Base-by-base conservation (phyloP, 2,888 invertebrate genomes). In the Drosophila neotestacea region DNA sequence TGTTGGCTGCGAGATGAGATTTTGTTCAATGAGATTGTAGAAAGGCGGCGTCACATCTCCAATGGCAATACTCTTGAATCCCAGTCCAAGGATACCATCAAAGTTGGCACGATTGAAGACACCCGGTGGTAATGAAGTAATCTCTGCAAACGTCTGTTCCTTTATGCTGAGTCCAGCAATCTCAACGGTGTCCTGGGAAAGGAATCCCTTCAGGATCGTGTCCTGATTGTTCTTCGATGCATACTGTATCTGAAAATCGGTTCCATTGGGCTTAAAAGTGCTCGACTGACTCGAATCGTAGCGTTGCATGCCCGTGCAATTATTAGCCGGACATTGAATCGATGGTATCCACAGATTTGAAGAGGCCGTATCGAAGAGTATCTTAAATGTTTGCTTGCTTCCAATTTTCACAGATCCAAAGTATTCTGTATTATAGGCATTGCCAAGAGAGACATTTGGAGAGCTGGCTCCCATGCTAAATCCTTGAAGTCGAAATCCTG, bases 101-200 rank as follows among this genome's bases (percentile, higher is more conserved):
- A 99, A 99, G 93, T 98, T 98, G 75, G 98, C 98, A 58, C 97
- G 97, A 39, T 98, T 96, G 93, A 99, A 99, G 30, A 97, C 95
- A 28, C 95, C 92, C 62, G 98, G 98, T 93, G 98, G 88, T 95
- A 95, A 73, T 96, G 93, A 9, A 97, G 68, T 72, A 0, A 76
- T 99, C 93, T 98, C 99, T 7, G 97, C 98, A 93, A 99, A 99
- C 28, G 96, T 97, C 94, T 99, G 97, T 56, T 93, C 92, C 81
- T 94, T 93, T 54, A 98, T 95, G 61, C 93, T 89, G 48, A 97
- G 84, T 32, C 95, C 96, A 69, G 96, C 98, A 7, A 90, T 42
- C 44, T 94, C 93, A 70, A 99, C 96, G 61, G 94, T 94, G 27
- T 84, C 83, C 30, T 11, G 52, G 32, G 83, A 85, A 0, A 85